These are phyloP conservation scores for Rachycentron canadum DNA, from an alignment of 2,797 vertebrate species.

Conservation along the genomic window DNA sequence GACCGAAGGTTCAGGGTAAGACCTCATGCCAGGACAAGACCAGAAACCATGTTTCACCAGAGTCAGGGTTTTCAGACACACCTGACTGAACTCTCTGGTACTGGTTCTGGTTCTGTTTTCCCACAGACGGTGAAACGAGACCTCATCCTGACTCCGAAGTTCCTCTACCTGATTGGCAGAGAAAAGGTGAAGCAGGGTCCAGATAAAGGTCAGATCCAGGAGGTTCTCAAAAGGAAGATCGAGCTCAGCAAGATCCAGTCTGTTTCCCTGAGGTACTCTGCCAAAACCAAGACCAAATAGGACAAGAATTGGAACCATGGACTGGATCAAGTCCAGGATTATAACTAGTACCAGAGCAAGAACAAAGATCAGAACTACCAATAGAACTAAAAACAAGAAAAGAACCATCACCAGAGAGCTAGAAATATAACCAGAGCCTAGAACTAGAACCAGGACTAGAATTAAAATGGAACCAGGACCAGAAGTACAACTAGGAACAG, in stretches of 20 bases:
- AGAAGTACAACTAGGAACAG: too few species aligned
- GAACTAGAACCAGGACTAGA: too few species aligned
- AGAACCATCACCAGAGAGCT: neutral
- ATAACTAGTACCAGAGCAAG: too few species aligned
- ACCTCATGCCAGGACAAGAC: too few species aligned
- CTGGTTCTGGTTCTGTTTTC: slow-evolving; percentile 13
- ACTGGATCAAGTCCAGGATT: neutral
- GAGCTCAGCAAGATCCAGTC: slow-evolving; percentile 87
- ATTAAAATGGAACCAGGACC: neutral
- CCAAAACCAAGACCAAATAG: neutral
- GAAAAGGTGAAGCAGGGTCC: slow-evolving; percentile 91
- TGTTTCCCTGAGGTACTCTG: slow-evolving; percentile 87
- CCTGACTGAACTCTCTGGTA: neutral
- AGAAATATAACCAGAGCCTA: neutral
- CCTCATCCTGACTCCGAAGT: slow-evolving; percentile 87
- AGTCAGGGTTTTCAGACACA: neutral
- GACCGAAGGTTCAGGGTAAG: slow-evolving; percentile 87
- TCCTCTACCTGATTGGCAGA: slow-evolving; percentile 89
- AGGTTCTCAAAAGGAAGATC: slow-evolving; percentile 89
- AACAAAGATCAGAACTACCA: neutral
- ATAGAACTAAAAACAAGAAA: neutral
- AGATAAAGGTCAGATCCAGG: slow-evolving; percentile 88
- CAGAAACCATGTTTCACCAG: neutral
- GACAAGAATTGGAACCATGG: neutral
- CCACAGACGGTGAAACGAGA: slow-evolving; percentile 86